phyloP scores from a whole-genome alignment of 2,888 invertebrate genomes.

The Eupithecia subumbrata region DNA sequence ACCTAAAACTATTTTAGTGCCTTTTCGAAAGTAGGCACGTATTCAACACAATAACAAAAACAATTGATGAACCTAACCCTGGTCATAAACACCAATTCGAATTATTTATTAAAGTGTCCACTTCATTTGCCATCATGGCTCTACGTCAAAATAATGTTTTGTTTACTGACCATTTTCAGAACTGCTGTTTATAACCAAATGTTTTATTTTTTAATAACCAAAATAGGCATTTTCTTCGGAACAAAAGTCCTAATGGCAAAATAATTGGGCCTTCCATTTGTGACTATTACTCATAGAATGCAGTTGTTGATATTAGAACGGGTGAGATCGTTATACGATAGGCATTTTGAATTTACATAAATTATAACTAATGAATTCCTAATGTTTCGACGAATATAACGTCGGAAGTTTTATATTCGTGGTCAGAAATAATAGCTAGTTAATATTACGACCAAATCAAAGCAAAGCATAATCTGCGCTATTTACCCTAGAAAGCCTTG shows the following conservation, averaged over 20 bases:
- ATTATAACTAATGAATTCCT: slow-evolving; percentile 36
- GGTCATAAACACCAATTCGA: neutral
- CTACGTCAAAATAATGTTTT: slow-evolving; percentile 2
- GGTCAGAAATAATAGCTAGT: neutral
- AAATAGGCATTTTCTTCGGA: slow-evolving; percentile 59
- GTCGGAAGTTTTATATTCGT: slow-evolving; percentile 13
- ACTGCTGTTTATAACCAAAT: slow-evolving; percentile 22
- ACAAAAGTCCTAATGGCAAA: slow-evolving; percentile 65
- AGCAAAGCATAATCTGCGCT: neutral
- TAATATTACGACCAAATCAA: neutral
- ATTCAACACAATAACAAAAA: neutral
- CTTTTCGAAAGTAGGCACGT: too few relatives aligned
- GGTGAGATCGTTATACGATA: slow-evolving; percentile 46
- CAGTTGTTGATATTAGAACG: slow-evolving; percentile 43
- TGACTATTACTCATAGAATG: slow-evolving; percentile 51
- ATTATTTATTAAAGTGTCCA: neutral
- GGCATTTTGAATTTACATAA: slow-evolving; percentile 50
- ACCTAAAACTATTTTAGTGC: too few relatives aligned
- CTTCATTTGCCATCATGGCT: slow-evolving; percentile 6
- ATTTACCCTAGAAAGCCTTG: neutral
- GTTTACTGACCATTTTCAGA: slow-evolving; percentile 23
- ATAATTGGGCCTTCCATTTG: slow-evolving; percentile 68
- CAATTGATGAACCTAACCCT: neutral
- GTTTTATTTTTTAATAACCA: slow-evolving; percentile 58
- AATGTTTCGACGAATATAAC: slow-evolving; percentile 31